Base-by-base conservation (phyloP, 2,888 invertebrate species). In the Stenchaetothrips biformis region DNA sequence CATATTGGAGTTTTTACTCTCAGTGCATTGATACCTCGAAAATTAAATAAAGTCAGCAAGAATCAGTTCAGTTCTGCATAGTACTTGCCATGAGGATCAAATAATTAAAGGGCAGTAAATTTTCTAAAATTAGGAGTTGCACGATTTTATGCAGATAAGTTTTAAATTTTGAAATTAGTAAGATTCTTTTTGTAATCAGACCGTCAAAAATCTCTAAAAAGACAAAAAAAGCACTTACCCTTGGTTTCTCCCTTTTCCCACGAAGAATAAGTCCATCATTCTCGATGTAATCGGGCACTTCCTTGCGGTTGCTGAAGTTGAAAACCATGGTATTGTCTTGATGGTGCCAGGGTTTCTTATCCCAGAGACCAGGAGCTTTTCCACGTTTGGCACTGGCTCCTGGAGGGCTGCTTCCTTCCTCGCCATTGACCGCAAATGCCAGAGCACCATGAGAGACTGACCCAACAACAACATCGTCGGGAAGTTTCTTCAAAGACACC, bases 201-300 rank as follows among this genome's bases (percentile, higher is more conserved):
- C 53, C 16, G 53, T 1, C 53, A 53, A 11, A 53, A 4, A 53
- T 13, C 18, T 18, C 16, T 53, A 18, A 53, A 53, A 18, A 53
- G 18, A 13, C 13, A 49, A 49, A 37, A n/a, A 18, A 25, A 49
- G 16, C 48, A 80, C 91, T 91, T 85, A 94, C 94, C 93, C 94
- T 94, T 84, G 93, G 91, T 85, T 91, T 89, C 85, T 92, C 91
- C 82, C 92, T 89, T 84, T 91, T 91, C 85, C 89, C 89, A 84
- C 91, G 90, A 84, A 92, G 90, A 84, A 93, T 90, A 86, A 93
- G 90, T 84, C 94, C 95, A 89, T 96, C 95, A 88, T 95, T 95
- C 87, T 95, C 95, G 85, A 96, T 94, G 88, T 96, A 95, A 89
- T 96, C 95, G 79, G 96, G 96, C 85, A 95, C 94, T 85, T 94